Evolutionary conservation across 2,888 invertebrate genomes (phyloP), one percentile per base, ranked within the genome.

Genomic region (Caradrina kadenii): DNA sequence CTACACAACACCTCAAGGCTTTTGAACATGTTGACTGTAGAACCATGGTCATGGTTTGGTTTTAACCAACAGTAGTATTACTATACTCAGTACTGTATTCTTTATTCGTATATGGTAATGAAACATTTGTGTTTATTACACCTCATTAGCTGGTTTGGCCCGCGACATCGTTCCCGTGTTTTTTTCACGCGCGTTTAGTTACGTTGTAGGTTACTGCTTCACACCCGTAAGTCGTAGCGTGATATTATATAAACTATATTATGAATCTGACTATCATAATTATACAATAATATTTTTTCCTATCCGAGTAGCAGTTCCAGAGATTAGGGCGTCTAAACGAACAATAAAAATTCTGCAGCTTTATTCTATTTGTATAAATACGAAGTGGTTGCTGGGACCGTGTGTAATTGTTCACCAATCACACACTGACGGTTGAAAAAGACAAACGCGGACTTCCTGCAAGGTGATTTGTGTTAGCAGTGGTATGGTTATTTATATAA

Each of bases 1-100:
- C 87, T 85, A 83, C 84, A 88, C 87, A 88, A 84, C 86, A 80
- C 84, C 78, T 90, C 91, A 91, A 92, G 91, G 92, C 84, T 87
- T 73, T 70, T 61, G 15, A 73, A 72, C 69, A 71, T 83, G 72
- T 74, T 75, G 72, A 79, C 61, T 49, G 75, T 68, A 77, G 53
- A 66, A 50, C 79, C 68, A 73, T 70, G 45, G 66, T 63, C 72
- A 76, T 66, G 68, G 62, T 53, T 35, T n/a, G 54, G 63, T 79
- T 63, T 67, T 63, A 72, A 67, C 56, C 65, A 80, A 70, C 54
- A 69, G 54, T 42, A 45, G 45, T 19, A 49, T 52, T 69, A 48
- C 26, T 39, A n/a, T 35, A 1, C 35, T 35, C 35, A 35, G 8
- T 62, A 70, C 45, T 17, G 21, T 68, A 65, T 62, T 58, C 45